phyloP scores from a whole-genome alignment of 2,113 vertebrate genomes.

The Microtus pennsylvanicus region DNA sequence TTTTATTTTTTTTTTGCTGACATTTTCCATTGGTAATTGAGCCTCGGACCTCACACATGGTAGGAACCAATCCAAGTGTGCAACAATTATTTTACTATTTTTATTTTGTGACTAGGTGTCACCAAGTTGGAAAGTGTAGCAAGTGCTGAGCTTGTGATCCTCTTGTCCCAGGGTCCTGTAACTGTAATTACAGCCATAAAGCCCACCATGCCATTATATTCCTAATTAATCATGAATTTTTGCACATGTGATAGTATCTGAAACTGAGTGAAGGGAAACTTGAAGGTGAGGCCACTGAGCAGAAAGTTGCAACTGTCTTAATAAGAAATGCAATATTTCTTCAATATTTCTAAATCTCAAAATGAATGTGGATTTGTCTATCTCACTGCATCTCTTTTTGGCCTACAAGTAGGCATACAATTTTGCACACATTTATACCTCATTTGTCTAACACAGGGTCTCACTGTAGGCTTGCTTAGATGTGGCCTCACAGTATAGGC shows the following conservation, averaged over 20 bases:
- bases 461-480: background rate
- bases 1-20: background rate
- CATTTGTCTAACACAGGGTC: background rate
- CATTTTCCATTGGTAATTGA: background rate
- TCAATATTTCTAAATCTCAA: background rate
- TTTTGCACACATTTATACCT: background rate
- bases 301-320: background rate
- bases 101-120: background rate
- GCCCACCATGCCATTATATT: background rate
- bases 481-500: no score
- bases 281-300: background rate
- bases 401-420: background rate
- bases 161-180: background rate
- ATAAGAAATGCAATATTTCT: background rate
- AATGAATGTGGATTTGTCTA: background rate
- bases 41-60: background rate
- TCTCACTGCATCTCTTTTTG: background rate
- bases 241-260: background rate
- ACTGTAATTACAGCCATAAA: background rate
- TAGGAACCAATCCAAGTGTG: background rate
- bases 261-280: slow-evolving; percentile 28
- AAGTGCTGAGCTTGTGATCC: background rate
- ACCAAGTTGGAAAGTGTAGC: background rate
- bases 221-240: slow-evolving; percentile 9
- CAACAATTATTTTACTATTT: background rate